phyloP scores from a whole-genome alignment of 35 echinoderm and acorn worm species.

The Ptychodera flava region DNA sequence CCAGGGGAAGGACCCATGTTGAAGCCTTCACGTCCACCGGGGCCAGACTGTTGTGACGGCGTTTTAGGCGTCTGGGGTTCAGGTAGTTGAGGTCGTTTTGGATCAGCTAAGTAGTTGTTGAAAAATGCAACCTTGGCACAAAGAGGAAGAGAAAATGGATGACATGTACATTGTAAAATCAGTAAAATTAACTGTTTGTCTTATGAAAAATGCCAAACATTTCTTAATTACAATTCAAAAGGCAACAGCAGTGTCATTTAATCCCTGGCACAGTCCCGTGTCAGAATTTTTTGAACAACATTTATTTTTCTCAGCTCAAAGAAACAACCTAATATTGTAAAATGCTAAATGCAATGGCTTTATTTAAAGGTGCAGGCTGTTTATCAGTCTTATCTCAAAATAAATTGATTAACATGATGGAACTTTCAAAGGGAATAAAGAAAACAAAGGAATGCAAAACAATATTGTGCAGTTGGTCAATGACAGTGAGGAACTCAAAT shows the following conservation, averaged over 20 bases:
- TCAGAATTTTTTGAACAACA: not conserved
- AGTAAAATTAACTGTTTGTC: not conserved
- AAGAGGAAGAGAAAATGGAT: not conserved
- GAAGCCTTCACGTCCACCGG: slow-evolving; percentile 11
- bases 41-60: slow-evolving; percentile 11
- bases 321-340: not conserved
- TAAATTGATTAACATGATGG: too few species aligned
- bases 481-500: too few species aligned
- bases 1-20: slow-evolving; percentile 14
- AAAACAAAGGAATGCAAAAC: too few species aligned
- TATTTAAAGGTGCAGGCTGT: too few species aligned
- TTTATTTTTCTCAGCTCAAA: not conserved
- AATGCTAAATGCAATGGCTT: too few species aligned
- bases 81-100: slow-evolving; percentile 54
- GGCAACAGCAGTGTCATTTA: not conserved
- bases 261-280: too few species aligned
- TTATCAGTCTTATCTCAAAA: too few species aligned
- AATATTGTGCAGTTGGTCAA: too few species aligned
- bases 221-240: not conserved
- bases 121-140: slow-evolving; percentile 69
- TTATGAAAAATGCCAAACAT: not conserved
- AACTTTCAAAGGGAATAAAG: too few species aligned
- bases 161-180: not conserved
- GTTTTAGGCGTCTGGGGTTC: slow-evolving; percentile 39
- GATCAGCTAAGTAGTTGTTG: slow-evolving; percentile 89